Evolutionary conservation across 2,888 invertebrate genomes (phyloP), one percentile per base, ranked within the genome.

Genomic region (Drosophila leonis): DNA sequence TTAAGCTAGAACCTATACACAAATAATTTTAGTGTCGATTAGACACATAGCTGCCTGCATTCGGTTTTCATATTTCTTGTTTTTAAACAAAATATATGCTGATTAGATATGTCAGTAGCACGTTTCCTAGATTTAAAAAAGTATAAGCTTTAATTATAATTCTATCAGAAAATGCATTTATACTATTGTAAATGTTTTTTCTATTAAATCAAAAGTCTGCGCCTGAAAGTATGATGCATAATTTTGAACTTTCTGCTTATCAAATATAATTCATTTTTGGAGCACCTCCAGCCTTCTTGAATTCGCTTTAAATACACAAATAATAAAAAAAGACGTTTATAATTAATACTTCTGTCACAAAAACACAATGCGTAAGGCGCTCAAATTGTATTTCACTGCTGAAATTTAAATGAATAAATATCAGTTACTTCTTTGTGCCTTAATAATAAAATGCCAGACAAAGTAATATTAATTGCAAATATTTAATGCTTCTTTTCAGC

Each of bases 401-500:
- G 37, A 24, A 15, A 35, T 46, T 31, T 27, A 18, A 33, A 33
- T 39, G 37, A 29, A 48, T 48, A 48, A 24, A 69, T 60, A 75
- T 39, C 52, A 59, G 54, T 54, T 46, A 44, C 35, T 65, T 49
- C 49, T 44, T 71, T 62, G 33, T 51, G 27, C 18, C 41, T 39
- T 39, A 9, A 63, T 56, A 52, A 61, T 61, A n/a, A 78, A 54
- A 78, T 37, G 15, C 12, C 41, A 20, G 39, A 73, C 41, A 73
- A 66, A 39, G 57, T 63, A 60, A 75, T 62, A 69, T 59, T 49
- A 75, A 75, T 75, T 61, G 59, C 29, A 65, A 51, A 62, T 56
- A 60, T 71, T 76, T 75, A 52, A 74, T 75, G 55, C 46, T 54
- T 56, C 65, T 59, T 69, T 79, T 59, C 75, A 78, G 79, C 54